A percentile compares a stretch with the other conserved stretches of the same genome.
These are phyloP conservation scores for Hyperopisus bebe DNA, from an alignment of 2,113 vertebrate genomes.

Conservation along the genomic window DNA sequence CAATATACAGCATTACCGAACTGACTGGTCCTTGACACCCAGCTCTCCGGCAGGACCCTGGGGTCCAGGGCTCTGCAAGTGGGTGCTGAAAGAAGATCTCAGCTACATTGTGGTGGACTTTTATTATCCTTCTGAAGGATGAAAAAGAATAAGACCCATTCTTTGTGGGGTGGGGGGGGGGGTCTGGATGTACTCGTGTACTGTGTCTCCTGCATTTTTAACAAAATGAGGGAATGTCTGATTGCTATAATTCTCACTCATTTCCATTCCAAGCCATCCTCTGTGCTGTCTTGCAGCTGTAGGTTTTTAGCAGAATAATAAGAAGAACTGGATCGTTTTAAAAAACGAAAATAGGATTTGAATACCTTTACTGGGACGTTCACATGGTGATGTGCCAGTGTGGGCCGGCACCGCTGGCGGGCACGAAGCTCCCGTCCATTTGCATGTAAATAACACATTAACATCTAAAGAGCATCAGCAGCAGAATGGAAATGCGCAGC, in stretches of 20 bases:
- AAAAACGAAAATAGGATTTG: slow-evolving; percentile 1
- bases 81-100: not conserved
- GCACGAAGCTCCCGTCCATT: not conserved
- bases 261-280: not conserved
- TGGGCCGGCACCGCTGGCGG: not conserved
- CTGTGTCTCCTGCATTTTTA: not conserved
- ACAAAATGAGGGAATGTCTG: not conserved
- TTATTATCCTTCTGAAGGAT: not conserved
- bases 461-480: not conserved
- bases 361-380: slow-evolving; percentile 14
- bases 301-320: not conserved
- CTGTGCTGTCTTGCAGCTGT: not conserved
- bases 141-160: not conserved
- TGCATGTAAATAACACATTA: slow-evolving; percentile 23
- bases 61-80: not conserved
- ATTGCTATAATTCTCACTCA: not conserved
- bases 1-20: not conserved
- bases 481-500: slow-evolving; percentile 4
- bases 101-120: not conserved
- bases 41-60: not conserved
- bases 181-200: not conserved
- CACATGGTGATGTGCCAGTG: not conserved
- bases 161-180: not conserved
- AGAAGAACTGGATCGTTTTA: not conserved
- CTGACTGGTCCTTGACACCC: not conserved